Conservation (phyloP, 2,113 vertebrate genomes). For the Callopanchax toddi region DNA sequence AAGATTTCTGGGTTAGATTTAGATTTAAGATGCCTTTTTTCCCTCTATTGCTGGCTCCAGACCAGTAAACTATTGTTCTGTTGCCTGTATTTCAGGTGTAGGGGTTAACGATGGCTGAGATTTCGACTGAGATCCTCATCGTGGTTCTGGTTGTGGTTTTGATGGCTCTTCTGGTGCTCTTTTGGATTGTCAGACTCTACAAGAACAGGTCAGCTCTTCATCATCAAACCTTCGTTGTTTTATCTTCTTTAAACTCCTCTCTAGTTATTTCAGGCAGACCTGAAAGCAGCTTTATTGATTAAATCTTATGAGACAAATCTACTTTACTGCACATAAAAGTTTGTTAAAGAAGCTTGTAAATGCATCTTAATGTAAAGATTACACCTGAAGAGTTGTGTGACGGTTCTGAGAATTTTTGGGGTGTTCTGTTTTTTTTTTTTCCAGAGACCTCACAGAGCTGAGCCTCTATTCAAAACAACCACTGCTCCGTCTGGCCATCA, state of each 20-base stretch:
- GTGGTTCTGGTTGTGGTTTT: conserved; percentile 32
- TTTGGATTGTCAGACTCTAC: conserved; percentile 13
- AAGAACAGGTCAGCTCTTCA: conserved; percentile 10
- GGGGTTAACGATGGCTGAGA: background rate
- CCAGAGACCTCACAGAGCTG: conserved; percentile 29
- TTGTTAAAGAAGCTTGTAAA: too few relatives aligned
- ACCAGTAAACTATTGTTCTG: too few relatives aligned
- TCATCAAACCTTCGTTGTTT: background rate
- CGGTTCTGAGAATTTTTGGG: too few relatives aligned
- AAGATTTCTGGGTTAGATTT: too few relatives aligned
- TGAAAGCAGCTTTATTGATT: too few relatives aligned
- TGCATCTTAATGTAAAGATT: too few relatives aligned
- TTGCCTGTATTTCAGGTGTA: too few relatives aligned
- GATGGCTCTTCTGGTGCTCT: conserved; percentile 27
- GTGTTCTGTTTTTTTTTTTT: background rate
- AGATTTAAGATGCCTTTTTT: too few relatives aligned
- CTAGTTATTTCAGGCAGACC: background rate
- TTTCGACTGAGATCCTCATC: conserved; percentile 18
- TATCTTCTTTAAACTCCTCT: background rate
- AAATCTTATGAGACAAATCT: too few relatives aligned
- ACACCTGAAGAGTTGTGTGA: too few relatives aligned
- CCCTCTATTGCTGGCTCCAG: too few relatives aligned
- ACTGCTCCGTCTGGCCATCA: conserved; percentile 17
- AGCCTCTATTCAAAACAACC: conserved; percentile 17
- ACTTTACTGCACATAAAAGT: background rate